phyloP scores from a whole-genome alignment of 2,113 vertebrate genomes.

The Callopanchax toddi region DNA sequence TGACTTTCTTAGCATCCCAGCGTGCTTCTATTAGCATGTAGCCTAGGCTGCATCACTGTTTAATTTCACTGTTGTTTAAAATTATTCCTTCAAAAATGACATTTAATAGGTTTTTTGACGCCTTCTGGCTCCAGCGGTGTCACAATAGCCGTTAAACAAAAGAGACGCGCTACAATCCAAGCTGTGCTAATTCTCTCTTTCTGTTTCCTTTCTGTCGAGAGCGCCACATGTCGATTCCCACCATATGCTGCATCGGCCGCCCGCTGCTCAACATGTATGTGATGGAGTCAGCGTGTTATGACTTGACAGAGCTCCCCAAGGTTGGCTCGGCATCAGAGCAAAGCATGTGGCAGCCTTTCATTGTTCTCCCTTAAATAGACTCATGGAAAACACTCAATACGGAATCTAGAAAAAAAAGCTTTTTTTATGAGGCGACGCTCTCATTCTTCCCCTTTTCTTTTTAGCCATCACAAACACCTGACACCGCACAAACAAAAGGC shows the following conservation, averaged over 20 bases:
- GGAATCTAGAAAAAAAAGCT: too few relatives aligned
- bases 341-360: background rate
- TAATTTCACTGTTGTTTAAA: background rate
- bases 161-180: background rate
- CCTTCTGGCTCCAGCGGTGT: background rate
- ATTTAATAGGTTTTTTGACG: background rate
- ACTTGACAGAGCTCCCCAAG: conserved; percentile 1
- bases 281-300: conserved; percentile 3
- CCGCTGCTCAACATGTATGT: conserved; percentile 11
- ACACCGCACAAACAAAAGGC: conserved; percentile 31
- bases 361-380: background rate
- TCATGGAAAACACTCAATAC: conserved; percentile 11
- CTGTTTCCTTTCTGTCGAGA: conserved; percentile 12
- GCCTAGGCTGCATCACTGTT: background rate
- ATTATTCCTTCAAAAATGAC: background rate
- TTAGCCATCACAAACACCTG: conserved; percentile 14
- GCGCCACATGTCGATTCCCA: conserved; percentile 20
- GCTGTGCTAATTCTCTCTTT: background rate
- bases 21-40: background rate
- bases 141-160: background rate
- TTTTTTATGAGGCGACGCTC: too few relatives aligned
- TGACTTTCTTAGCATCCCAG: background rate
- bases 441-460: background rate
- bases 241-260: conserved; percentile 41
- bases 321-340: background rate